Evolutionary conservation across 2,888 invertebrate species (phyloP), one percentile per base, ranked within the genome.

Genomic region (Macropis europaea): DNA sequence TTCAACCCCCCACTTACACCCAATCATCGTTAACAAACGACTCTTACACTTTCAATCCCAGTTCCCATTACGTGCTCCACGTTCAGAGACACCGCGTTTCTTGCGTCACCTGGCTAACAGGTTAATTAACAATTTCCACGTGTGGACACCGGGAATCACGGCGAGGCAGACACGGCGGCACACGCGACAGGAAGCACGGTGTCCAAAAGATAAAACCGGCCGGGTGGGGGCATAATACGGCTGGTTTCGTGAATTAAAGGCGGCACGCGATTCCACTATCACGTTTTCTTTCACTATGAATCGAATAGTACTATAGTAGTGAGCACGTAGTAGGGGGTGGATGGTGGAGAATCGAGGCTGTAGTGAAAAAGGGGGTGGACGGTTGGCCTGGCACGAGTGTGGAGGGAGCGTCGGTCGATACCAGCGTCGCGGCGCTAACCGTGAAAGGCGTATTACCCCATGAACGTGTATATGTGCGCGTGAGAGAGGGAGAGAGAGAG

Each of bases 251-350:
- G 71, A 71, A 71, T 71, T 71, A 71, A 56, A 70, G n/a, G 76
- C 72, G 69, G 60, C 81, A 81, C 80, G 84, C 81, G 79, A 84
- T 81, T 75, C 75, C 73, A 74, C 77, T 81, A 80, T 83, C 76
- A 79, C 67, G 74, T 71, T 70, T 57, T 57, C 70, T 69, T 59
- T 69, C 76, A 63, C 74, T 70, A 80, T 80, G 81, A 81, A 82
- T 84, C 77, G 77, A 78, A 79, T 79, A 81, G 81, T 84, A 83
- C 79, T 82, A 82, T 81, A 76, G 73, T 82, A 75, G 78, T 70
- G 64, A 54, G 60, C 57, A 42, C 67, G 76, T 77, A 73, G 76
- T 62, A 70, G 57, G 43, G 59, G 54, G 56, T 48, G 70, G 69
- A 54, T 69, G 47, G 68, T 48, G 52, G 62, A 50, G 56, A 56